Conservation (phyloP, 2,797 vertebrate species). For the Esox masquinongy region DNA sequence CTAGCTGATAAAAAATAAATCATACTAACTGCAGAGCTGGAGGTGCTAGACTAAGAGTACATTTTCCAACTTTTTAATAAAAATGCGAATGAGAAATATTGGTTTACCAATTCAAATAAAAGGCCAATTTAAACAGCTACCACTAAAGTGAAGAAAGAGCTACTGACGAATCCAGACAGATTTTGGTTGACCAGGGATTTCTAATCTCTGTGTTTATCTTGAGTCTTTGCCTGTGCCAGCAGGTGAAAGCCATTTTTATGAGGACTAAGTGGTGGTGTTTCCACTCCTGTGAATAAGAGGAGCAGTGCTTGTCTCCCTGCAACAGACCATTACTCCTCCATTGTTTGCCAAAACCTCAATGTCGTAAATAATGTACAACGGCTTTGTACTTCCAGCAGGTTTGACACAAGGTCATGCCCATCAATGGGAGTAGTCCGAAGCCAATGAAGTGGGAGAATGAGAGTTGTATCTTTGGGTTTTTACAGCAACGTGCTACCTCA, state of each 20-base stretch:
- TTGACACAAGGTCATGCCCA: constrained; percentile 52
- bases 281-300: constrained; percentile 56
- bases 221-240: constrained; percentile 15
- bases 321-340: constrained; percentile 64
- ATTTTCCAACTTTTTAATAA: not conserved
- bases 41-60: not conserved
- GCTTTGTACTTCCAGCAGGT: constrained; percentile 43
- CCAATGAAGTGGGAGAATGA: constrained; percentile 24
- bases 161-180: not conserved
- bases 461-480: constrained; percentile 8
- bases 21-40: constrained; percentile 12
- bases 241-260: constrained; percentile 57
- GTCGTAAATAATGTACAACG: constrained; percentile 58
- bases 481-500: not conserved
- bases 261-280: constrained; percentile 54
- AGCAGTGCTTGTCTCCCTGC: constrained; percentile 54
- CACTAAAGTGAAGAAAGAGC: not conserved
- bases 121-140: not conserved
- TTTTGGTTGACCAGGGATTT: not conserved
- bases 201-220: not conserved
- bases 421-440: constrained; percentile 9
- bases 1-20: constrained; percentile 21
- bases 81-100: not conserved
- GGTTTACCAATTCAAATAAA: not conserved
- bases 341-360: constrained; percentile 60